phyloP scores from a whole-genome alignment of 2,888 invertebrate genomes.

The Chloromyia formosa region DNA sequence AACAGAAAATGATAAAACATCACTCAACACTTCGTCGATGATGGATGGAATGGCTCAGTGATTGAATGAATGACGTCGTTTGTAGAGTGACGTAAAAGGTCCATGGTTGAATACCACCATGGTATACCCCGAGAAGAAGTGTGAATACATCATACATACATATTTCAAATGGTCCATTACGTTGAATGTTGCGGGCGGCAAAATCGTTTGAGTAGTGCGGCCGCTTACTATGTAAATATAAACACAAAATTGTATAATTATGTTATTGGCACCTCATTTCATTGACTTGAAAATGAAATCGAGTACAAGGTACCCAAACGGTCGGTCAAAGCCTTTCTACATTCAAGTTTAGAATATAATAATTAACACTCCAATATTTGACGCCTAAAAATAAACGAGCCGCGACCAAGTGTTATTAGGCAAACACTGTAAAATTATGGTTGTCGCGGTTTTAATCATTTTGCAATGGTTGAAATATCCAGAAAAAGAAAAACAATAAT shows the following conservation, averaged over 20 bases:
- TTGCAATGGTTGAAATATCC: too few species aligned
- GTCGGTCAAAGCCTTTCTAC: too few species aligned
- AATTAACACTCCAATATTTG: too few species aligned
- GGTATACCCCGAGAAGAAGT: too few species aligned
- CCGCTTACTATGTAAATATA: background rate
- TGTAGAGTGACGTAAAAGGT: background rate
- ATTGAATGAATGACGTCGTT: background rate
- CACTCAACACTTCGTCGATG: slow-evolving; percentile 5
- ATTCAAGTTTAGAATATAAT: too few species aligned
- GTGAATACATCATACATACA: background rate
- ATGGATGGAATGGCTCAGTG: background rate
- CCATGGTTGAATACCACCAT: background rate
- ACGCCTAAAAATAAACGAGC: too few species aligned
- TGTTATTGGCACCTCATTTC: slow-evolving; percentile 13
- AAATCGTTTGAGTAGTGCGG: too few species aligned
- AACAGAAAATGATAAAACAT: slow-evolving; percentile 28
- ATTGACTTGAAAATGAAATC: background rate
- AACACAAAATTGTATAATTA: background rate
- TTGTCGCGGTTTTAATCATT: too few species aligned
- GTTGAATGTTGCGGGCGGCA: too few species aligned
- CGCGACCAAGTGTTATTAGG: too few species aligned
- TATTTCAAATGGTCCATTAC: background rate
- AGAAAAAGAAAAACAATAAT: too few species aligned
- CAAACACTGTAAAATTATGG: too few species aligned
- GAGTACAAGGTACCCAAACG: background rate